Conservation (phyloP, 2,888 invertebrate genomes). For the Pimpla rufipes region DNA sequence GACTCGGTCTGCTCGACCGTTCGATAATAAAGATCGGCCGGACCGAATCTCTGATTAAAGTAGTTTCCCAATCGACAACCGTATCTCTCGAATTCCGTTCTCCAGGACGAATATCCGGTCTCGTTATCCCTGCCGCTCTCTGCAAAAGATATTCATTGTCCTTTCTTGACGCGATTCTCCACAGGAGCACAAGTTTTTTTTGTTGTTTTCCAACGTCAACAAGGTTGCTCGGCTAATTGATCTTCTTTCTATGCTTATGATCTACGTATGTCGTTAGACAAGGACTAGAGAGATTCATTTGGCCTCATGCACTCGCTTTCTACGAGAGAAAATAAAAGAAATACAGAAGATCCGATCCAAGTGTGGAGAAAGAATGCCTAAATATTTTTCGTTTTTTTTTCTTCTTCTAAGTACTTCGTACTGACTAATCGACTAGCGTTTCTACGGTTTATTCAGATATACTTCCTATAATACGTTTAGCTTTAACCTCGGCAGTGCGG, state of each 20-base stretch:
- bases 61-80: constrained; percentile 74
- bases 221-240: constrained; percentile 10
- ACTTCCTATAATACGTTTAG: background rate
- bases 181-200: background rate
- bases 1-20: constrained; percentile 68
- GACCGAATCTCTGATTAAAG: constrained; percentile 73
- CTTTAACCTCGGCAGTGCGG: background rate
- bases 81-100: constrained; percentile 73
- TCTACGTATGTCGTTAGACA: constrained; percentile 16
- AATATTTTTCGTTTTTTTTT: constrained; percentile 1
- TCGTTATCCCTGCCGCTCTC: constrained; percentile 66
- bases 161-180: constrained; percentile 27
- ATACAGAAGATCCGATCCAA: background rate
- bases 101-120: constrained; percentile 65
- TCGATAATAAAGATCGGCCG: constrained; percentile 69
- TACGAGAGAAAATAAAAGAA: background rate
- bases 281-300: constrained; percentile 54
- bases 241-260: constrained; percentile 20
- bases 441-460: constrained; percentile 11
- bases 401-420: background rate
- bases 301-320: constrained; percentile 48
- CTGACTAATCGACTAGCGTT: background rate
- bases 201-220: constrained; percentile 15
- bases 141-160: constrained; percentile 69
- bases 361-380: background rate